phyloP scores from a whole-genome alignment of 1,140 invertebrate genomes.

The Halictus rubicundus region DNA sequence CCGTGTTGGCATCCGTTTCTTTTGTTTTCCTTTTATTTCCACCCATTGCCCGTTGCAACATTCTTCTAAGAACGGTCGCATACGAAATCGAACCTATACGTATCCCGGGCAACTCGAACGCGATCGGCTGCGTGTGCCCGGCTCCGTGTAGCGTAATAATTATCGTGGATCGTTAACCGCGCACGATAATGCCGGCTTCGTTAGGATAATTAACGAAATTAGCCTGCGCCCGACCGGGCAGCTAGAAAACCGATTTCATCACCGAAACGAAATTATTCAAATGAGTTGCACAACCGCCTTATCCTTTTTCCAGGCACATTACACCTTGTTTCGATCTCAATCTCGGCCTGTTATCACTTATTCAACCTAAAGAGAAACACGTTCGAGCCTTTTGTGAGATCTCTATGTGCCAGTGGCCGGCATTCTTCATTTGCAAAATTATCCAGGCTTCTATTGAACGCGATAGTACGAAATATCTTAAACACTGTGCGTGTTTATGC shows the following conservation, averaged over 20 bases:
- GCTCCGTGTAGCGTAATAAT: slow-evolving; percentile 30
- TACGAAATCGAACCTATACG: slow-evolving; percentile 19
- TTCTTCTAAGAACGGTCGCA: slow-evolving; percentile 18
- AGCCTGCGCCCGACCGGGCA: slow-evolving; percentile 15
- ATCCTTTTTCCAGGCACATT: not conserved
- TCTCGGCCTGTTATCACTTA: not conserved
- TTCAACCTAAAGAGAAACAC: not conserved
- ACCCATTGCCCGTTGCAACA: not conserved
- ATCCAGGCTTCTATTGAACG: too few relatives aligned
- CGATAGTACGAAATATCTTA: too few relatives aligned
- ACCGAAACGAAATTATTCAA: not conserved
- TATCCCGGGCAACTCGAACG: not conserved
- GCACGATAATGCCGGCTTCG: slow-evolving; percentile 45
- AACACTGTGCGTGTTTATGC: too few relatives aligned
- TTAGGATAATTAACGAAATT: slow-evolving; percentile 69
- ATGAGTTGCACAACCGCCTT: not conserved
- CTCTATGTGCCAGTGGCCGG: too few relatives aligned
- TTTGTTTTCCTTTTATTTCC: not conserved
- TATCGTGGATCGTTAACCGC: slow-evolving; percentile 49
- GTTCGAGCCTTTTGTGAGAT: too few relatives aligned
- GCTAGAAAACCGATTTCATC: slow-evolving; percentile 1
- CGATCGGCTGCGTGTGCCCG: not conserved
- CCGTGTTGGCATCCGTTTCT: not conserved
- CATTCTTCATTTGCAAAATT: too few relatives aligned
- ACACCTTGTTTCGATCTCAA: not conserved